A percentile compares a stretch with the other conserved stretches of the same genome.
phyloP scores from a whole-genome alignment of 2,888 invertebrate genomes.

The Phoenoteleia sp. region DNA sequence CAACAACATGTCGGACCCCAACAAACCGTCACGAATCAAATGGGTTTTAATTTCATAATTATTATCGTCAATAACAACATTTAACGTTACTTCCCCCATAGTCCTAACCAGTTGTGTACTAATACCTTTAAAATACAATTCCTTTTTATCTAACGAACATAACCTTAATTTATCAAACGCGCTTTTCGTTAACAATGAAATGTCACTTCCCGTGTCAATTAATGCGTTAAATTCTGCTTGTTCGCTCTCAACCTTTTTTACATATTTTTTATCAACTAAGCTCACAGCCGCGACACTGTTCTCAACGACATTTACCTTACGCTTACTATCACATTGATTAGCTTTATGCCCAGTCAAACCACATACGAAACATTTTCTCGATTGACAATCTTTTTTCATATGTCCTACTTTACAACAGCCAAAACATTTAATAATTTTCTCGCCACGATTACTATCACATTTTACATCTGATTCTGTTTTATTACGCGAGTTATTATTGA shows the following conservation, averaged over 20 bases:
- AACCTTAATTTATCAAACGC: too few species aligned
- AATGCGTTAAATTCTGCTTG: background rate
- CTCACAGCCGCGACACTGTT: background rate
- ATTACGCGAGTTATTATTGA: background rate
- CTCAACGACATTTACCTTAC: background rate
- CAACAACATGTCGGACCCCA: background rate
- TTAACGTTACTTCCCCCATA: background rate
- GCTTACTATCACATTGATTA: background rate
- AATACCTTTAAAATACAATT: background rate
- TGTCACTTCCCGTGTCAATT: background rate
- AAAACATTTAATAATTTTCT: background rate
- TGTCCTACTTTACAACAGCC: background rate
- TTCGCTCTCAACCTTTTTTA: background rate
- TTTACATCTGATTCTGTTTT: background rate
- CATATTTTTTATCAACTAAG: background rate
- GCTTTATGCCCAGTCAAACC: background rate
- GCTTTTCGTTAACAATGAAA: background rate
- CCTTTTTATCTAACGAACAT: background rate
- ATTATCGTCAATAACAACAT: background rate
- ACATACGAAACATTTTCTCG: background rate
- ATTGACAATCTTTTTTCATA: background rate
- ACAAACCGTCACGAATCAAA: background rate
- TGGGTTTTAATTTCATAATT: background rate
- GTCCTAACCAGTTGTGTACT: background rate
- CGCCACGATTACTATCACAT: background rate